phyloP scores from a whole-genome alignment of 92 coral and sea anemone species.

The Galaxea fascicularis region DNA sequence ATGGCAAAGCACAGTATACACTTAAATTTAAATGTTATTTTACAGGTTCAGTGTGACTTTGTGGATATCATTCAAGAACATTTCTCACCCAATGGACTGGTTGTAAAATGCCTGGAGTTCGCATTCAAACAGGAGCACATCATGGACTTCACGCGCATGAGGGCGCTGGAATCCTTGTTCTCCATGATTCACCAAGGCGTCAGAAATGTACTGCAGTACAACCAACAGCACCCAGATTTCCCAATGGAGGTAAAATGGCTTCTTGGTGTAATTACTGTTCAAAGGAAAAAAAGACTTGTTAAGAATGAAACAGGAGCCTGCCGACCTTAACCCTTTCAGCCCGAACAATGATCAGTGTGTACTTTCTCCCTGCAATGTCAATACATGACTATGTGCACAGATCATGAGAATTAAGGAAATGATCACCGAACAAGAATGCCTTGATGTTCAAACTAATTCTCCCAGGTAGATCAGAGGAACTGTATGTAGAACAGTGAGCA shows the following conservation, averaged over 20 bases:
- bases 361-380: too few species aligned
- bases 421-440: too few species aligned
- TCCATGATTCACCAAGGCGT: constrained; percentile 97
- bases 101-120: constrained; percentile 91
- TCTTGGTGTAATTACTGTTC: neutral
- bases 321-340: too few species aligned
- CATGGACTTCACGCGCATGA: constrained; percentile 99
- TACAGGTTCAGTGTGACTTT: constrained; percentile 90
- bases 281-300: neutral
- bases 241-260: constrained; percentile 88
- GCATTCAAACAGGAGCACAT: constrained; percentile 94
- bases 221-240: constrained; percentile 99
- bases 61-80: constrained; percentile 91
- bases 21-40: neutral
- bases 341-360: too few species aligned
- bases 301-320: too few species aligned
- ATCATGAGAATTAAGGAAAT: too few species aligned
- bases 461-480: too few species aligned
- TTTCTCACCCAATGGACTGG: constrained; percentile 92
- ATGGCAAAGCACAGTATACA: neutral
- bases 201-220: constrained; percentile 92
- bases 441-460: too few species aligned
- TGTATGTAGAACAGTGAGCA: too few species aligned
- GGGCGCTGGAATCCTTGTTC: constrained; percentile 95
- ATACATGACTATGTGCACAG: too few species aligned